phyloP scores from a whole-genome alignment of 2,888 invertebrate species.

The Lampropteryx suffumata region DNA sequence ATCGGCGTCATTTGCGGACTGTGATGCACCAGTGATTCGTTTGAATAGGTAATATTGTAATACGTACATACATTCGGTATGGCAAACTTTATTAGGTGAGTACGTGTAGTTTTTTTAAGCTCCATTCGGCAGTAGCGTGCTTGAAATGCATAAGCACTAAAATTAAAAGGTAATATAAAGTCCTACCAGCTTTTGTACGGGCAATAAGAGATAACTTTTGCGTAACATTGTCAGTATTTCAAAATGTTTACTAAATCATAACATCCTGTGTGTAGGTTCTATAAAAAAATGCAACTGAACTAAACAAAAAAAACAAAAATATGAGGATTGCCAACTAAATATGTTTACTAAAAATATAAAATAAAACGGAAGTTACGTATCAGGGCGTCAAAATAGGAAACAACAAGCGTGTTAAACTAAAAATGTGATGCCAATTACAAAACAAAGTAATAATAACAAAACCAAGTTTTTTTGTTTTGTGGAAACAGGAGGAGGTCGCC shows the following conservation, averaged over 20 bases:
- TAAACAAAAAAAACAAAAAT: conserved; percentile 1
- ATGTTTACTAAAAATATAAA: conserved; percentile 19
- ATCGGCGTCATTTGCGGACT: conserved; percentile 40
- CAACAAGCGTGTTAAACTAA: conserved; percentile 51
- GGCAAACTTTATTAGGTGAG: conserved; percentile 45
- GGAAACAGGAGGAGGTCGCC: conserved; percentile 81
- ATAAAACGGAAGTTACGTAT: conserved; percentile 50
- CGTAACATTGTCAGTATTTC: conserved; percentile 6
- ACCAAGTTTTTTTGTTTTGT: conserved; percentile 55
- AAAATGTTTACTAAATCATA: neutral
- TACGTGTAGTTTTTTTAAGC: conserved; percentile 46
- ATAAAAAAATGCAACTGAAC: conserved; percentile 15
- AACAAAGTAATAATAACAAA: conserved; percentile 46
- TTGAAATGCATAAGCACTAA: conserved; percentile 33
- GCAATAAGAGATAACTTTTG: conserved; percentile 4
- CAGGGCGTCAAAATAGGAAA: conserved; percentile 73
- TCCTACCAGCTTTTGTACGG: conserved; percentile 17
- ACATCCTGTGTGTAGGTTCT: conserved; percentile 22
- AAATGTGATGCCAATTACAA: conserved; percentile 31
- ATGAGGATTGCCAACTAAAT: conserved; percentile 22
- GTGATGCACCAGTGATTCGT: conserved; percentile 70
- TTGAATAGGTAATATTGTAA: conserved; percentile 39
- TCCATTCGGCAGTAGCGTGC: conserved; percentile 52
- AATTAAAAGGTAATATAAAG: conserved; percentile 8
- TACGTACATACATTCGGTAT: conserved; percentile 35